Conservation (phyloP, 92 coral and sea anemone species). For the Montipora capitata region DNA sequence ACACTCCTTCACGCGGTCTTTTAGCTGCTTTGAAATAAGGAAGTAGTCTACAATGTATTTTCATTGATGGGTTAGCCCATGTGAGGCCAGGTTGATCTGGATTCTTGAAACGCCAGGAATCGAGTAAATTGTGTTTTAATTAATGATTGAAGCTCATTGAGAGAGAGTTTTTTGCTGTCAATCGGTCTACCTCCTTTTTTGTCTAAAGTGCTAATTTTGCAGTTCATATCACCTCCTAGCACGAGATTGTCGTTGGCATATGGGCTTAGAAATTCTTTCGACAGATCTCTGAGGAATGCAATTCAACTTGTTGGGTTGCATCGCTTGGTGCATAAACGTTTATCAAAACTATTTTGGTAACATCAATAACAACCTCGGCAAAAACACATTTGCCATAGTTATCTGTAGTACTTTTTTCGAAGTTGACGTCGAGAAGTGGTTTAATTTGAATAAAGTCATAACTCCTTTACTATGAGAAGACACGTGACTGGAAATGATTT, state of each 20-base stretch:
- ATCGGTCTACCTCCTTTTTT: slow-evolving; percentile 10
- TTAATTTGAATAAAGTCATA: slow-evolving; percentile 22
- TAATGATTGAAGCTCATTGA: not conserved
- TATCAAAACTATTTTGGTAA: not conserved
- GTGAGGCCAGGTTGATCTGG: slow-evolving; percentile 11
- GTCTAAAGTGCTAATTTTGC: slow-evolving; percentile 5
- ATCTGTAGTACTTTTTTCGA: not conserved
- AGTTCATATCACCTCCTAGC: slow-evolving; percentile 28
- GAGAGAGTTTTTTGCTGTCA: too few relatives aligned
- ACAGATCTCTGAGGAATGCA: not conserved
- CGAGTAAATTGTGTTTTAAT: not conserved
- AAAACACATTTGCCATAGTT: not conserved
- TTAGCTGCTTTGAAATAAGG: slow-evolving; percentile 5
- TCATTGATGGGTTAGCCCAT: slow-evolving; percentile 9
- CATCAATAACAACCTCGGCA: not conserved
- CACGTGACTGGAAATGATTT: slow-evolving; percentile 17
- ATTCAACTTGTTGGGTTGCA: slow-evolving; percentile 2
- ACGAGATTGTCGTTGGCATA: not conserved
- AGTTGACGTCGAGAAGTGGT: slow-evolving; percentile 1
- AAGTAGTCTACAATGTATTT: slow-evolving; percentile 27
- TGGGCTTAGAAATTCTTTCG: not conserved
- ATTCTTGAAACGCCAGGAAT: slow-evolving; percentile 20
- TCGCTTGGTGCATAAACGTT: slow-evolving; percentile 22
- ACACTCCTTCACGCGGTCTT: too few relatives aligned
- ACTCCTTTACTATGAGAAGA: slow-evolving; percentile 19